phyloP scores from a whole-genome alignment of 2,888 invertebrate genomes.

The Andrena flavipes region DNA sequence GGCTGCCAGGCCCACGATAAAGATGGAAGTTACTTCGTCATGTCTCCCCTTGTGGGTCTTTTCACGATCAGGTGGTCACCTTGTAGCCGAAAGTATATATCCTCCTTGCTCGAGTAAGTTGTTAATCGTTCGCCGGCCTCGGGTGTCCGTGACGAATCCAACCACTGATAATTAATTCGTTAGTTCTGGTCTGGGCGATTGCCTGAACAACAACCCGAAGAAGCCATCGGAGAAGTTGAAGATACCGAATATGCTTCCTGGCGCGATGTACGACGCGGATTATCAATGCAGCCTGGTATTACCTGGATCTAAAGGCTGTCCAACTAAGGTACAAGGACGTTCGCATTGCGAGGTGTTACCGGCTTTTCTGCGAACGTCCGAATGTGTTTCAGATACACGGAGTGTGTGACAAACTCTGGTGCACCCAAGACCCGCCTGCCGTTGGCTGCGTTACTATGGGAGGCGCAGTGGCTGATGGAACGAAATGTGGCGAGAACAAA shows the following conservation, averaged over 20 bases:
- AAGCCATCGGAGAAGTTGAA: conserved; percentile 88
- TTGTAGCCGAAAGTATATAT: conserved; percentile 94
- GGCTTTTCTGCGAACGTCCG: neutral
- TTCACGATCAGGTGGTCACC: conserved; percentile 94
- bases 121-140: conserved; percentile 21
- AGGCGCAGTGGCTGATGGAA: conserved; percentile 88
- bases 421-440: conserved; percentile 48
- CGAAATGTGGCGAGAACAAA: conserved; percentile 88
- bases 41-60: conserved; percentile 94
- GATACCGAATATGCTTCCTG: conserved; percentile 91
- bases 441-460: conserved; percentile 85
- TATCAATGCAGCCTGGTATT: conserved; percentile 91
- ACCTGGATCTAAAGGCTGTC: conserved; percentile 90
- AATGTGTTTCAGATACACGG: conserved; percentile 84
- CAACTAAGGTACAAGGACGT: conserved; percentile 24
- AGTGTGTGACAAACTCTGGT: conserved; percentile 83
- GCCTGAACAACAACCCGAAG: conserved; percentile 91
- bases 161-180: conserved; percentile 62
- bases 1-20: conserved; percentile 88
- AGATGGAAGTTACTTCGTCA: conserved; percentile 88
- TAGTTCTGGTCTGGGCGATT: conserved; percentile 94
- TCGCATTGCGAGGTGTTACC: conserved; percentile 81
- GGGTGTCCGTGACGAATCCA: conserved; percentile 78
- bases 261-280: conserved; percentile 93
- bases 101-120: conserved; percentile 94